These are phyloP conservation scores for Struthidea cinerea DNA, from an alignment of 2,113 vertebrate genomes.

Conservation along the genomic window DNA sequence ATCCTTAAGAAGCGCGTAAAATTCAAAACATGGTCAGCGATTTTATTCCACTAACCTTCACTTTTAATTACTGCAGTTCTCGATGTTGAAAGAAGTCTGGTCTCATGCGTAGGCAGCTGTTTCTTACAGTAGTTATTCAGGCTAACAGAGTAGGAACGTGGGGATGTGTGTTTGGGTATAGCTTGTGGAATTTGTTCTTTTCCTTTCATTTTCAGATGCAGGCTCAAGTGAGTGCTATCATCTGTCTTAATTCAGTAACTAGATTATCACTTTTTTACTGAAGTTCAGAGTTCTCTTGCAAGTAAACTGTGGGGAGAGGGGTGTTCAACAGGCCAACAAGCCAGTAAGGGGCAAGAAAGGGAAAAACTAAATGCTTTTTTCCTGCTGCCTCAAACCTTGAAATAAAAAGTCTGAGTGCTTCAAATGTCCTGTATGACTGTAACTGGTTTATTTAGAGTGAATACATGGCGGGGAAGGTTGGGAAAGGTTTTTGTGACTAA, in stretches of 20 bases:
- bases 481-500: not conserved
- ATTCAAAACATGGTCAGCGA: not conserved
- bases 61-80: not conserved
- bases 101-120: not conserved
- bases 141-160: not conserved
- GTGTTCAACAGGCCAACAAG: not conserved
- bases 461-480: accelerated
- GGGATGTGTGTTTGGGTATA: not conserved
- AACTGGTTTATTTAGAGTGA: not conserved
- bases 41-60: not conserved
- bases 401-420: not conserved
- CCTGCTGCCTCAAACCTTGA: not conserved
- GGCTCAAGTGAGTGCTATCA: not conserved
- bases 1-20: not conserved
- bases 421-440: not conserved
- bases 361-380: not conserved
- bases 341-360: not conserved
- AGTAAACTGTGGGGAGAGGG: not conserved
- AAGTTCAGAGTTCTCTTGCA: not conserved
- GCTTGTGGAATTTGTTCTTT: not conserved
- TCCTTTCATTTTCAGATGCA: not conserved
- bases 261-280: not conserved
- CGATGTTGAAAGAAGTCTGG: not conserved
- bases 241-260: not conserved
- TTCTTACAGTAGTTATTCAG: not conserved